Percentiles rank a stretch among this genome's conserved stretches.
phyloP scores from a whole-genome alignment of 1,140 invertebrate species.

The Tribolium castaneum region DNA sequence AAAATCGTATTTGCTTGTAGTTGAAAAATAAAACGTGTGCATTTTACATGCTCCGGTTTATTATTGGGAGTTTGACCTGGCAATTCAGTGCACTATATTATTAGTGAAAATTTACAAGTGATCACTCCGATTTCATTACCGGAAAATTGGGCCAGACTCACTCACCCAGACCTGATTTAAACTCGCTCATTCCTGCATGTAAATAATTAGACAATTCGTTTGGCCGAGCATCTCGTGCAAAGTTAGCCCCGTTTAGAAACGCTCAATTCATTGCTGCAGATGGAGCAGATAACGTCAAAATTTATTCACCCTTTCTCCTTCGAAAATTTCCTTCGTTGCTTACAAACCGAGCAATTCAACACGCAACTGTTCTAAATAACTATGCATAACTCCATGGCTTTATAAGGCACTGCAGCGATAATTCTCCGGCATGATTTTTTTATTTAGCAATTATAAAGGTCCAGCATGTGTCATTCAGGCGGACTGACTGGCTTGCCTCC shows the following conservation, averaged over 20 bases:
- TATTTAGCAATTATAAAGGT: background rate
- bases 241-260: background rate
- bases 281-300: background rate
- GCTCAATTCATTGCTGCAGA: background rate
- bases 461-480: background rate
- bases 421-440: background rate
- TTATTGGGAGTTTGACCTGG: conserved; percentile 2
- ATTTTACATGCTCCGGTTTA: background rate
- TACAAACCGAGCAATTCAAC: background rate
- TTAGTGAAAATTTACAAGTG: background rate
- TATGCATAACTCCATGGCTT: background rate
- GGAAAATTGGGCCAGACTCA: background rate
- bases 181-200: background rate
- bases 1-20: background rate
- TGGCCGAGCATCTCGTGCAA: background rate
- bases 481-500: background rate
- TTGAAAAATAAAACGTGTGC: conserved; percentile 11
- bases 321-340: background rate
- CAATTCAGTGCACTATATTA: background rate
- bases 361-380: background rate
- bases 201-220: background rate
- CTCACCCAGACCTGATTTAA: background rate
- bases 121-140: background rate
- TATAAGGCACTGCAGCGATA: background rate
- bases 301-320: background rate